Base-by-base conservation (phyloP, 2,113 vertebrate species). In the Chelonoidis abingdonii region DNA sequence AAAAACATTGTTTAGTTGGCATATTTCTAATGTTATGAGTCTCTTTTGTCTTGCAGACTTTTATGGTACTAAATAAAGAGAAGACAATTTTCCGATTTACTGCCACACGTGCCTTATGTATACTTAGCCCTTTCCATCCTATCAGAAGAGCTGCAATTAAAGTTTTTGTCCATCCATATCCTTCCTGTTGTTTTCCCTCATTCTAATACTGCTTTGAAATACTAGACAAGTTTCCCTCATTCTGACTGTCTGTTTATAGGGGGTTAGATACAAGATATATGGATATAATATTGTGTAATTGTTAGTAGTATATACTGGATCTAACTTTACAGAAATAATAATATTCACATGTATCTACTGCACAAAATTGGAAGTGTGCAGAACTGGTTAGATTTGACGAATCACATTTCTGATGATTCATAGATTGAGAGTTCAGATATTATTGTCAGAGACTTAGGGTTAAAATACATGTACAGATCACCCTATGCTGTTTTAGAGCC, bases 31-130 rank as follows among this genome's bases (percentile, higher is more conserved):
- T 41, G 16, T 21, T 92, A 0, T 89, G 2, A 57, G 24, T 89
- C 10, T 17, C 38, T 89, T 96, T 94, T 81, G 47, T 78, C 57
- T 75, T 88, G 84, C 98, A 99, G 99, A 99, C 99, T 57, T 99
- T 99, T 97, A 99, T 99, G 98, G 99, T 99, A 93, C 81, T 99
- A 97, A 99, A 99, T 98, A 99, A 98, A 98, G 98, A 98, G 80
- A 99, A 99, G 95, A 99, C 98, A 97, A 99, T 99, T 97, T 99
- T 99, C 98, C 98, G 99, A 10, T 99, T 99, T 98, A 98, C 97
- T 94, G 99, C 99, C 97, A 99, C 98, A 0, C 98, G 98, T 85
- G 99, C 99, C 41, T 98, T 99, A 94, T 99, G 99, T 98, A 97
- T 99, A 92, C 97, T 99, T 98, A 99, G 98, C 94, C 99, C 99